Base-by-base conservation (phyloP, 92 coral and sea anemone species). In the Epizoanthus illoricatus region DNA sequence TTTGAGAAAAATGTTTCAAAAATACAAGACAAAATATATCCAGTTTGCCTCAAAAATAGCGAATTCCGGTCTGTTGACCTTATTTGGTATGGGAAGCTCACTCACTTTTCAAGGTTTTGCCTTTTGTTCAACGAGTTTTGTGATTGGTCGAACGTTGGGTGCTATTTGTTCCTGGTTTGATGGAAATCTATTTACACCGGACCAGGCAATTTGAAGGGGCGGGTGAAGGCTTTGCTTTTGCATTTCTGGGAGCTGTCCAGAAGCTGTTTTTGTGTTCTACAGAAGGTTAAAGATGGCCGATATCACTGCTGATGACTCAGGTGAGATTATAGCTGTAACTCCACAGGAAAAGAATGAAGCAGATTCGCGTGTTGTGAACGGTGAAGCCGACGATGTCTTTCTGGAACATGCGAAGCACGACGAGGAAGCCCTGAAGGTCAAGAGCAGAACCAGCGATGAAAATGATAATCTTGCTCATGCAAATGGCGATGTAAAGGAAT, bases 61-160 rank as follows among this genome's bases (percentile, higher is more conserved):
- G n/a, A n/a, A n/a, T n/a, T n/a, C n/a, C 81, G 42, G 49, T 41
- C 71, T 43, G 82, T 61, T 78, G 8, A 16, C 82, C 82, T 42
- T 78, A 78, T 78, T 78, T 78, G 82, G 82, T 78, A 61, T 62
- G 58, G 71, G n/a, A 60, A 41, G 71, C 11, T 56, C 81, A 12
- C 41, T 63, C 3, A 47, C 28, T 36, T 33, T 24, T 75, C 58
- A 65, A 39, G 7, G 85, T 78, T 85, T 58, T 80, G 67, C 64
- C 33, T 23, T 42, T 88, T 85, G 85, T 81, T 59, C 73, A 62
- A 47, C 65, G 76, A 74, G 52, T 65, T 49, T 39, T 88, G 20
- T 88, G 94, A 93, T 90, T 93, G 97, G 94, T 71, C 43, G 87
- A 61, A 43, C 2, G 39, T n/a, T 42, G 15, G 23, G 39, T 13